phyloP scores from a whole-genome alignment of 2,797 vertebrate genomes.

The Miichthys miiuy region DNA sequence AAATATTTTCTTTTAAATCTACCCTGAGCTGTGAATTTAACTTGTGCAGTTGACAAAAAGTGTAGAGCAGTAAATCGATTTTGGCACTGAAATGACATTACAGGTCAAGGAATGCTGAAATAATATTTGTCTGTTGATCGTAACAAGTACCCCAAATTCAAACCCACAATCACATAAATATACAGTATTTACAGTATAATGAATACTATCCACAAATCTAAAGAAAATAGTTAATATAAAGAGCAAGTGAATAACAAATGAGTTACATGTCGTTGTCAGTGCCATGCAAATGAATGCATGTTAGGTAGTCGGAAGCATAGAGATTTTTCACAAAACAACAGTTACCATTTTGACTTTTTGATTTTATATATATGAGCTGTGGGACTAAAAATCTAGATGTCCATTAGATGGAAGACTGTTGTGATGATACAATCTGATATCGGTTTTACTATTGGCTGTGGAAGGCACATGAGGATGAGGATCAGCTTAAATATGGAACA shows the following conservation, averaged over 20 bases:
- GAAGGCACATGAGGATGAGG: constrained; percentile 80
- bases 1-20: constrained; percentile 25
- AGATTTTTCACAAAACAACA: constrained; percentile 9
- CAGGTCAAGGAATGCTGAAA: constrained; percentile 21
- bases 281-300: constrained; percentile 26
- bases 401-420: constrained; percentile 46
- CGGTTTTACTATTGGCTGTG: constrained; percentile 50
- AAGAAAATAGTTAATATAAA: constrained; percentile 17
- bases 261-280: constrained; percentile 19
- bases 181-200: constrained; percentile 13
- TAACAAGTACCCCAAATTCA: neutral
- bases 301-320: constrained; percentile 11
- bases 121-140: constrained; percentile 15
- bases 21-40: constrained; percentile 67
- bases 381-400: constrained; percentile 6
- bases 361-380: too few species aligned
- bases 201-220: neutral
- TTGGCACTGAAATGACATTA: constrained; percentile 55
- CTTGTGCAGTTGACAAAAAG: constrained; percentile 27
- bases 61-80: constrained; percentile 12
- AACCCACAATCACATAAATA: constrained; percentile 10
- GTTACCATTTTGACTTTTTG: constrained; percentile 17
- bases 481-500: constrained; percentile 48
- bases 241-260: neutral
- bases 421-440: constrained; percentile 61